A percentile compares a stretch with the other conserved stretches of the same genome.
Evolutionary conservation across 2,888 invertebrate genomes (phyloP).

Genomic region (Aleiodes testaceus): DNA sequence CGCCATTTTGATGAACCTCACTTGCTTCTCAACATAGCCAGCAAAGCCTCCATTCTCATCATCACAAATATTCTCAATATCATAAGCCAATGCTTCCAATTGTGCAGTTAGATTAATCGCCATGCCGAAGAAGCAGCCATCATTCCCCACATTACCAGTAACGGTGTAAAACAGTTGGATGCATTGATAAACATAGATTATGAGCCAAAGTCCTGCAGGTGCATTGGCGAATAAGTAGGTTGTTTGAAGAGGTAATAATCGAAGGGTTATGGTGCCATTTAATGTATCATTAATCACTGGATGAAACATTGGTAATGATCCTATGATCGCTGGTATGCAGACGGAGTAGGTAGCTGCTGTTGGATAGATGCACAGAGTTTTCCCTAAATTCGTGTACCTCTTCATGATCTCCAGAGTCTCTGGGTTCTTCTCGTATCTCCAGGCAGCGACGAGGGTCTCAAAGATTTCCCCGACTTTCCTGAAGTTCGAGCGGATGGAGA

Average conservation of each 20-base stretch:
- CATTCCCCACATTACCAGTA: constrained; percentile 22
- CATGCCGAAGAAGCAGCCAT: constrained; percentile 45
- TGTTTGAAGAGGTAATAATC: background rate
- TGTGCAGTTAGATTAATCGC: constrained; percentile 52
- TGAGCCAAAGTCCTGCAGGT: background rate
- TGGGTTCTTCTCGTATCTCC: no score
- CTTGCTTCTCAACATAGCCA: constrained; percentile 37
- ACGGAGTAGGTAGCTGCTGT: no score
- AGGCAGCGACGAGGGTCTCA: no score
- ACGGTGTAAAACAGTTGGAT: constrained; percentile 21
- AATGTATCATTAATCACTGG: no score
- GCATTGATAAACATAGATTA: constrained; percentile 6
- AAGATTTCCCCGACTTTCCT: no score
- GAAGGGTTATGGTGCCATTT: no score
- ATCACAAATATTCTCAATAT: constrained; percentile 35
- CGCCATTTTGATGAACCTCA: constrained; percentile 40
- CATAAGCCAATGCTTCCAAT: constrained; percentile 47
- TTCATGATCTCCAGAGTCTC: no score
- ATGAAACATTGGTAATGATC: no score
- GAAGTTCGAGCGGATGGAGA: no score
- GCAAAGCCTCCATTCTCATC: background rate
- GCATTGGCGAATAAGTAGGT: background rate
- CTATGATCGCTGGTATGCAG: no score
- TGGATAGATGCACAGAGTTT: no score
- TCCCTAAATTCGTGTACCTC: no score